Conservation (phyloP, 2,888 invertebrate species). For the Heliothis peltigera region DNA sequence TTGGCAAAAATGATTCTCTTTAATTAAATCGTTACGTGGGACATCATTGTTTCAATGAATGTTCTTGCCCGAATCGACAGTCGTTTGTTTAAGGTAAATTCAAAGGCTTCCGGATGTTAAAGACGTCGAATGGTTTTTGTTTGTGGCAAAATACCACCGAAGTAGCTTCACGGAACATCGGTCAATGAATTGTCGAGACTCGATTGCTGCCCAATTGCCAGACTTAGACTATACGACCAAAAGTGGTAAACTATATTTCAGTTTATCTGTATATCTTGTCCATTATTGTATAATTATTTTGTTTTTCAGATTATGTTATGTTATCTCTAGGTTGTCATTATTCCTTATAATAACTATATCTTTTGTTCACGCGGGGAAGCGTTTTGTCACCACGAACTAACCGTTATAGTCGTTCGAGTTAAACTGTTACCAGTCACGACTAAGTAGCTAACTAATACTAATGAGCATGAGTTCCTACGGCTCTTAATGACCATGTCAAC, state of each 20-base stretch:
- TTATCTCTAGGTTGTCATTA: slow-evolving; percentile 26
- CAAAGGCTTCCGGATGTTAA: slow-evolving; percentile 43
- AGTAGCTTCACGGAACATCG: slow-evolving; percentile 52
- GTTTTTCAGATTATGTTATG: slow-evolving; percentile 11
- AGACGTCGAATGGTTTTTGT: slow-evolving; percentile 46
- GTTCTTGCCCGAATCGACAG: slow-evolving; percentile 20
- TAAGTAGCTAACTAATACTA: slow-evolving; percentile 68
- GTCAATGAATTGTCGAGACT: slow-evolving; percentile 36
- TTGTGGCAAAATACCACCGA: slow-evolving; percentile 34
- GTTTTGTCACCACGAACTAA: slow-evolving; percentile 47
- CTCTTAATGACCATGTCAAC: slow-evolving; percentile 69
- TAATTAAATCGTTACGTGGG: slow-evolving; percentile 36
- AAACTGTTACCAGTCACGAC: slow-evolving; percentile 64
- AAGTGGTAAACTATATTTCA: slow-evolving; percentile 11
- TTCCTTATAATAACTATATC: slow-evolving; percentile 17
- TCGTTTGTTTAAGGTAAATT: slow-evolving; percentile 44
- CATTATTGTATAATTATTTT: slow-evolving; percentile 38
- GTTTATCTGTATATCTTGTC: slow-evolving; percentile 18
- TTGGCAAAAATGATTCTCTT: slow-evolving; percentile 41
- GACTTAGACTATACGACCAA: slow-evolving; percentile 8
- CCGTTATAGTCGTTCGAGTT: slow-evolving; percentile 60
- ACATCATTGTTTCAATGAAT: slow-evolving; percentile 25
- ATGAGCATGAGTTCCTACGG: slow-evolving; percentile 67
- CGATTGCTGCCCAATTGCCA: slow-evolving; percentile 25
- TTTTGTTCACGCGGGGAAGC: slow-evolving; percentile 43